Evolutionary conservation across 2,113 vertebrate genomes (phyloP).

Genomic region (Colossoma macropomum): DNA sequence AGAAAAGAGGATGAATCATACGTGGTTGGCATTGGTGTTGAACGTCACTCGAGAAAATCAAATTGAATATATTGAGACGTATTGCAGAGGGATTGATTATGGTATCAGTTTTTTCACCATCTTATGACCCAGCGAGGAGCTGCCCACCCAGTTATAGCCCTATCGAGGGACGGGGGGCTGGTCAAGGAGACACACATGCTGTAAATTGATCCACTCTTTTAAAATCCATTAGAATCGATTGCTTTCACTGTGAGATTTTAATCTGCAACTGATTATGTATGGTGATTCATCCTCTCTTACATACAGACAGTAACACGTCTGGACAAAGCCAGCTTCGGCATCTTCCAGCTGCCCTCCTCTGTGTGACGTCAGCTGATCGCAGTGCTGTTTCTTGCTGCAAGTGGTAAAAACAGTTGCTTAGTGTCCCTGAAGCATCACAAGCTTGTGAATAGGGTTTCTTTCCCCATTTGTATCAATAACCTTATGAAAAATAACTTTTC

Average conservation of each 20-base stretch:
- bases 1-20: constrained; percentile 11
- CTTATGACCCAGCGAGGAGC: background rate
- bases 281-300: constrained; percentile 36
- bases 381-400: background rate
- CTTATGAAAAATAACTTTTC: too few relatives aligned
- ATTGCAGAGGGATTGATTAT: background rate
- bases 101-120: background rate
- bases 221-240: constrained; percentile 26
- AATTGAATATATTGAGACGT: constrained; percentile 1
- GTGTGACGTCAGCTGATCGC: background rate
- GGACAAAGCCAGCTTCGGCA: constrained; percentile 13
- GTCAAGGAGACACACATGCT: background rate
- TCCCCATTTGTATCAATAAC: too few relatives aligned
- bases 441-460: too few relatives aligned
- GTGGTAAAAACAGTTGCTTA: background rate
- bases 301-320: constrained; percentile 29
- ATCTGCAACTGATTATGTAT: constrained; percentile 8
- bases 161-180: background rate
- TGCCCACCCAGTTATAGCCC: background rate
- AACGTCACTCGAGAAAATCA: constrained; percentile 16
- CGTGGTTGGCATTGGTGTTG: background rate
- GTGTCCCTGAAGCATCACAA: too few relatives aligned
- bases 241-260: background rate
- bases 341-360: background rate
- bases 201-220: background rate